A percentile compares a stretch with the other conserved stretches of the same genome.
Conservation (phyloP, 2,113 vertebrate genomes). For the Ornithorhynchus anatinus region DNA sequence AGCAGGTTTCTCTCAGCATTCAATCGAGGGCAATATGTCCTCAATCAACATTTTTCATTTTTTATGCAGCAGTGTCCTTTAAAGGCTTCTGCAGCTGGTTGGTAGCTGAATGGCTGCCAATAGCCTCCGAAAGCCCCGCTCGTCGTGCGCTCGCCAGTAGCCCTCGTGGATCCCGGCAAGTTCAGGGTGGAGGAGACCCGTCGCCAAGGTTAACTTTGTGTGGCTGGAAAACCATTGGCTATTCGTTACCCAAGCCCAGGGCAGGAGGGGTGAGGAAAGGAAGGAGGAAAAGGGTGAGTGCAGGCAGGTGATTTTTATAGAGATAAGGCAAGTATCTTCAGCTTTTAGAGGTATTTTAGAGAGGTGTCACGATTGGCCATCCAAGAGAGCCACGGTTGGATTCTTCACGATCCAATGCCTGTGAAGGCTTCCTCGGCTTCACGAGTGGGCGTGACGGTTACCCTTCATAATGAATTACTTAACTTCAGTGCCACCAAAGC, state of each 20-base stretch:
- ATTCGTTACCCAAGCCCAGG: not conserved
- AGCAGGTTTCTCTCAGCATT: slow-evolving; percentile 59
- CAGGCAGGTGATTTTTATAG: not conserved
- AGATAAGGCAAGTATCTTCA: not conserved
- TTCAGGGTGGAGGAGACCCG: slow-evolving; percentile 41
- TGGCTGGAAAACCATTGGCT: not conserved
- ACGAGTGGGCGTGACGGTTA: no score
- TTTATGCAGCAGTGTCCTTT: slow-evolving; percentile 66
- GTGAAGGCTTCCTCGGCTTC: no score
- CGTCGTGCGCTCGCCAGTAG: slow-evolving; percentile 27
- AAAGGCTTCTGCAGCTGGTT: slow-evolving; percentile 73
- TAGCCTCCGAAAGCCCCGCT: slow-evolving; percentile 56
- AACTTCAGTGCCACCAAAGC: no score
- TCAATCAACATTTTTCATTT: slow-evolving; percentile 64
- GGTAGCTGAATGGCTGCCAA: slow-evolving; percentile 67
- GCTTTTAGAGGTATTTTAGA: no score
- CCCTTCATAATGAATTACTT: no score
- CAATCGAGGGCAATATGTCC: slow-evolving; percentile 66
- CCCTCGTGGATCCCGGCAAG: slow-evolving; percentile 42
- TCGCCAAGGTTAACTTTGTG: slow-evolving; percentile 21
- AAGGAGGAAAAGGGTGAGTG: not conserved
- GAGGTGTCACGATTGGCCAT: no score
- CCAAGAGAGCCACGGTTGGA: no score
- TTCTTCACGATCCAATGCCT: no score
- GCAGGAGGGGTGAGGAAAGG: not conserved